A percentile compares a stretch with the other conserved stretches of the same genome.
Conservation (phyloP, 2,888 invertebrate species). For the Periphyllus acericola region DNA sequence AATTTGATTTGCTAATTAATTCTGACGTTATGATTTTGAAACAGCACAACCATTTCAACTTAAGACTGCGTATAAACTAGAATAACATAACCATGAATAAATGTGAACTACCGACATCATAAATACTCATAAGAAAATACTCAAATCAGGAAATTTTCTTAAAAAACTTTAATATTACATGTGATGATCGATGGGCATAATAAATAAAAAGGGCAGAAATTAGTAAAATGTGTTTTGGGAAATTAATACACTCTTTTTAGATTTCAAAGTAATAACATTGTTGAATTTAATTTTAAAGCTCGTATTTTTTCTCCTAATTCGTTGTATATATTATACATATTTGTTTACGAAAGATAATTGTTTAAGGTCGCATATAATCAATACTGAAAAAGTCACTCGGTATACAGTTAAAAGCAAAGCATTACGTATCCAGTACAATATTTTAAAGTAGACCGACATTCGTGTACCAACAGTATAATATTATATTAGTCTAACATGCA, state of each 20-base stretch:
- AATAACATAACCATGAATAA: neutral
- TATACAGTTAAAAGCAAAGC: neutral
- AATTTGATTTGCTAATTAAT: neutral
- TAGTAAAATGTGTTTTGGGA: neutral
- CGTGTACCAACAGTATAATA: neutral
- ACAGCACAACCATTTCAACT: neutral
- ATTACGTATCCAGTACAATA: neutral
- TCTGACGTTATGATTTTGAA: neutral
- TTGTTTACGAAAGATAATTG: neutral
- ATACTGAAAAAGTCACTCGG: neutral
- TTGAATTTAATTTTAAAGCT: neutral
- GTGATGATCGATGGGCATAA: neutral
- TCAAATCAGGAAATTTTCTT: neutral
- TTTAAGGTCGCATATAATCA: neutral
- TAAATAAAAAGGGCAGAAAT: neutral
- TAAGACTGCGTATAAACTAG: neutral
- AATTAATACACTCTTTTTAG: neutral
- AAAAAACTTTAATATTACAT: neutral
- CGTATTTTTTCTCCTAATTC: neutral
- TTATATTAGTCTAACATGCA: neutral
- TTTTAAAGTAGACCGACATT: neutral
- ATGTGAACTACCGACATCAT: neutral
- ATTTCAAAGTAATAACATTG: neutral
- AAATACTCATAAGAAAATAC: neutral
- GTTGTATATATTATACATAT: too few relatives aligned